Base-by-base conservation (phyloP, 2,797 vertebrate species). In the Limnodromus scolopaceus region DNA sequence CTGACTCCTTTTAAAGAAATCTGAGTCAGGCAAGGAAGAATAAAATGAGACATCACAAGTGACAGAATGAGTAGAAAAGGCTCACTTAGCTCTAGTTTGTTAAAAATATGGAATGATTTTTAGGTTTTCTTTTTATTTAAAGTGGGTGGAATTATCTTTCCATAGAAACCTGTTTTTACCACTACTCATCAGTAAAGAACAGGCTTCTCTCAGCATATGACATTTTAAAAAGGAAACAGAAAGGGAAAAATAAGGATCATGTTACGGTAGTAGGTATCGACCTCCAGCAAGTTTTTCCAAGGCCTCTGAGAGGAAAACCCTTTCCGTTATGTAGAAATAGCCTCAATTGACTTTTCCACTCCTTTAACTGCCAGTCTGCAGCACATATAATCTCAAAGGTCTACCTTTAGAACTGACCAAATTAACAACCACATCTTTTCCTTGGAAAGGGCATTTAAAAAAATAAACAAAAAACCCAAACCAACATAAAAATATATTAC, bases 181-280 rank as follows among this genome's bases (percentile, higher is more conserved):
- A 87, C 77, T 64, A 34, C 38, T 48, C 63, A 38, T 74, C 71
- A 61, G 64, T 81, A 81, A 75, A 90, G 66, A 85, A 65, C 53
- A 94, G 57, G 34, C 46, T 91, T 78, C 68, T 87, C 63, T 74
- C 38, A 60, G 60, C 45, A 11, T 54, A 58, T 77, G 92, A 95
- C 89, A 95, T 95, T 96, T 96, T 93, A 32, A 85, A 94, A 95
- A 94, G 61, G 45, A 96, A 97, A 91, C 72, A 89, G 85, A 95
- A 87, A 91, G 30, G 72, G 81, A 92, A 91, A 96, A 96, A 94
- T 85, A 91, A 66, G 83, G 87, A 74, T 93, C 16, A 41, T 32
- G 38, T 89, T 96, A 96, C 32, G 13, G 82, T 87, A 86, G 91
- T 70, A 87, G 46, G 80, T 38, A 84, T 89, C 74, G 60, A 93